phyloP scores from a whole-genome alignment of 2,797 vertebrate genomes.

The Acanthiza pusilla region DNA sequence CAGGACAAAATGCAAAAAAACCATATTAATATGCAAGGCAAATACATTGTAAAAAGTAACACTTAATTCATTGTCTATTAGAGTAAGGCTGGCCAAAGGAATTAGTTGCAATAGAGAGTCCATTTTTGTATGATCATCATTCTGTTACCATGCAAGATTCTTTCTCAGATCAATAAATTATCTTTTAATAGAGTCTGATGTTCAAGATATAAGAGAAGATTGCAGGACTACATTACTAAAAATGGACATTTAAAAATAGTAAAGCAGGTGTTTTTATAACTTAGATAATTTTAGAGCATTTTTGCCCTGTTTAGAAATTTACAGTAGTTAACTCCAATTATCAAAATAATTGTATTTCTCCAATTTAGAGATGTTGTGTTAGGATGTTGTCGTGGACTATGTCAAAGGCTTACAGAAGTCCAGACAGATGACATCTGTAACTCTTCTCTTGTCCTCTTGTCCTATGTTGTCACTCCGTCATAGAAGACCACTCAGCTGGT shows the following conservation, averaged over 20 bases:
- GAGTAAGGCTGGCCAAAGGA: background rate
- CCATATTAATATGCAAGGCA: background rate
- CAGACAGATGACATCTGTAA: background rate
- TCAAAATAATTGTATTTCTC: background rate
- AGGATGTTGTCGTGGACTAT: background rate
- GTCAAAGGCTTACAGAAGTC: background rate
- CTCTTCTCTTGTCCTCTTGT: background rate
- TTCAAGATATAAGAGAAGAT: background rate
- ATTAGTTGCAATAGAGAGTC: background rate
- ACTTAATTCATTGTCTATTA: background rate
- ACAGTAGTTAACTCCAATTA: background rate
- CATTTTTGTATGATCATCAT: background rate
- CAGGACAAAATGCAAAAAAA: background rate
- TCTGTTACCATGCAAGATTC: background rate
- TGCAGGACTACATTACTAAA: background rate
- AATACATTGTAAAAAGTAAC: background rate
- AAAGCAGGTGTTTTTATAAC: background rate
- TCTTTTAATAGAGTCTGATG: background rate
- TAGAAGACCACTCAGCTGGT: background rate
- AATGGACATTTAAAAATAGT: background rate
- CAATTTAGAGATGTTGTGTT: background rate
- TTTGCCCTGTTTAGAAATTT: background rate
- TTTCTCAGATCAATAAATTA: background rate
- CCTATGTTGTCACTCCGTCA: background rate
- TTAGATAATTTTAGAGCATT: background rate